Evolutionary conservation across 2,797 vertebrate genomes (phyloP).

Genomic region (Macrochelys suwanniensis): DNA sequence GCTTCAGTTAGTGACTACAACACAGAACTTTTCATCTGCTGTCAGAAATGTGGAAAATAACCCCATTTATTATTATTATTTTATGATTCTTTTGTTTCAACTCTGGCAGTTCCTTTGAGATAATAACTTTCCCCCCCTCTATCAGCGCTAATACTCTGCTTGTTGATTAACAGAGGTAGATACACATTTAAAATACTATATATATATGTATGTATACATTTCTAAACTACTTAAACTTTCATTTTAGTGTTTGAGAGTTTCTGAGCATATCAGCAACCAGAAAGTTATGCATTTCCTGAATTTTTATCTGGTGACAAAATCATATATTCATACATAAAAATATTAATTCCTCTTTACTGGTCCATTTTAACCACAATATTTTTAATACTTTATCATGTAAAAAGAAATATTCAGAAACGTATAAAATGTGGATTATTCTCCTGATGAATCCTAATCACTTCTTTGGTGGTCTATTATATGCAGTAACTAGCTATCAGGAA

Average conservation of each 20-base stretch:
- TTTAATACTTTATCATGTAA: constrained; percentile 59
- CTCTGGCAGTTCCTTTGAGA: not conserved
- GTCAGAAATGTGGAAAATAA: not conserved
- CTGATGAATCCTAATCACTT: constrained; percentile 27
- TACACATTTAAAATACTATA: not conserved
- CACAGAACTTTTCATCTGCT: not conserved
- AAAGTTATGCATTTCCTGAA: constrained; percentile 30
- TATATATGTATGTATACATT: not conserved
- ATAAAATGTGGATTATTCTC: constrained; percentile 41
- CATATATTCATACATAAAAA: constrained; percentile 41
- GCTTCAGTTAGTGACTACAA: not conserved
- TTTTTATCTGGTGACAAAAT: constrained; percentile 41
- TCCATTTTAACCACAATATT: constrained; percentile 56
- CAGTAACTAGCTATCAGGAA: constrained; percentile 61
- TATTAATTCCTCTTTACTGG: constrained; percentile 53
- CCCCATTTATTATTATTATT: not conserved
- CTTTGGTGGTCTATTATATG: constrained; percentile 55
- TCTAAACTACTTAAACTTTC: constrained; percentile 29
- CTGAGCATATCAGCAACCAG: constrained; percentile 9
- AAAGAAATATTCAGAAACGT: constrained; percentile 38
- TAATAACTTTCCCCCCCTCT: not conserved
- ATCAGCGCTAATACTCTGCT: not conserved
- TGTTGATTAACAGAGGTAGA: not conserved
- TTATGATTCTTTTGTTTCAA: not conserved
- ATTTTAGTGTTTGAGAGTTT: constrained; percentile 13